A percentile compares a stretch with the other conserved stretches of the same genome.
phyloP scores from a whole-genome alignment of 2,797 vertebrate genomes.

The Poecile montanus region DNA sequence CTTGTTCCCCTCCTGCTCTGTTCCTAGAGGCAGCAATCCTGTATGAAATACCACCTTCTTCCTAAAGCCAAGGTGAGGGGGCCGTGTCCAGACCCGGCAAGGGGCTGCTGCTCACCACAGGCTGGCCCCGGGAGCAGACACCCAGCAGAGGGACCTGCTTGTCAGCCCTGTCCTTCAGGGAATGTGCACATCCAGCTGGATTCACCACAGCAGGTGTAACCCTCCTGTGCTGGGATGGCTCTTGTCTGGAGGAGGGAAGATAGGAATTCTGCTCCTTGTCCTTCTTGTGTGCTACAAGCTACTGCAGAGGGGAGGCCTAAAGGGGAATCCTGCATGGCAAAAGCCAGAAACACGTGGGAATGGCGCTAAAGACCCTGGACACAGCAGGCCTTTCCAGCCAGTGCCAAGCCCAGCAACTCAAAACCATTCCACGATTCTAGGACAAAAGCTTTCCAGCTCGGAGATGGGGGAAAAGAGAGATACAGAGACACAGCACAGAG shows the following conservation, averaged over 20 bases:
- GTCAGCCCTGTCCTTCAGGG: not conserved
- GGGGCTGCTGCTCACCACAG: not conserved
- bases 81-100: accelerated
- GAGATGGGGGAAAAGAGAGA: too few relatives aligned
- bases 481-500: accelerated
- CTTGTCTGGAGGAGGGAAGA: not conserved
- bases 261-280: not conserved
- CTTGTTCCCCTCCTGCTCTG: not conserved
- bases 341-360: accelerated
- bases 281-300: not conserved
- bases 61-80: not conserved
- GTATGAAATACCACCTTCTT: not conserved
- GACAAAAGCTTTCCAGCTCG: too few relatives aligned
- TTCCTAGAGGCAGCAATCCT: not conserved
- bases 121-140: not conserved
- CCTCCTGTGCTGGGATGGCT: not conserved
- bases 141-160: not conserved
- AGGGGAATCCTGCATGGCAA: not conserved
- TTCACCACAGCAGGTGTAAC: not conserved
- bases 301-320: not conserved
- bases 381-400: accelerated
- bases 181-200: not conserved
- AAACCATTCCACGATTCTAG: not conserved
- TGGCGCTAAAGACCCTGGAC: accelerated
- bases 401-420: not conserved